These are phyloP conservation scores for Eumaeus atala DNA, from an alignment of 1,140 invertebrate genomes.

Conservation along the genomic window DNA sequence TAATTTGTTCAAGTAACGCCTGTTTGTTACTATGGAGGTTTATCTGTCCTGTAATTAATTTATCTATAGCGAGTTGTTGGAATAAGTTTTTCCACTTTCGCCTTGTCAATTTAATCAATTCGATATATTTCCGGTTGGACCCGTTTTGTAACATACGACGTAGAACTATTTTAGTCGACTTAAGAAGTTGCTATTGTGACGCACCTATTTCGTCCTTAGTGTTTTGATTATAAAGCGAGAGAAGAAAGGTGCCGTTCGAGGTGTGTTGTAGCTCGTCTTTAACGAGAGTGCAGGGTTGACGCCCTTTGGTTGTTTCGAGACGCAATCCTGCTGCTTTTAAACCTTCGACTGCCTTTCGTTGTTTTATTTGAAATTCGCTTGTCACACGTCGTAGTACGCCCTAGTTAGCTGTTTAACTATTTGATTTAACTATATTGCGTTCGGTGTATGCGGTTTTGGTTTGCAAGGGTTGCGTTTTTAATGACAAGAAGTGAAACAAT, in stretches of 20 bases:
- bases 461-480: not conserved
- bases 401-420: no score
- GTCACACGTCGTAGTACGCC: no score
- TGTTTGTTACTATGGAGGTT: not conserved
- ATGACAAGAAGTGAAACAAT: not conserved
- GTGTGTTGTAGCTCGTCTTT: not conserved
- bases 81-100: conserved; percentile 1
- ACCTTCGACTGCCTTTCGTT: no score
- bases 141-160: not conserved
- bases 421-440: not conserved
- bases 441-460: not conserved
- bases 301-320: conserved; percentile 4
- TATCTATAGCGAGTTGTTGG: conserved; percentile 2
- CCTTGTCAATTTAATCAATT: conserved; percentile 3
- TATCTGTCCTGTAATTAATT: not conserved
- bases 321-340: no score
- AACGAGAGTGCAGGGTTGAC: conserved; percentile 2
- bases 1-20: no score
- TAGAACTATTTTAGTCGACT: not conserved
- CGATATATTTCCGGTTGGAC: not conserved
- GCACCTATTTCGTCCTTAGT: no score
- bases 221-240: no score
- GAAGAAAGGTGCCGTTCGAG: no score
- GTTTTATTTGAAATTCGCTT: no score
- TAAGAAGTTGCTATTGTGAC: not conserved